These are phyloP conservation scores for Ennomos quercinarius DNA, from an alignment of 2,888 invertebrate species.

Conservation along the genomic window DNA sequence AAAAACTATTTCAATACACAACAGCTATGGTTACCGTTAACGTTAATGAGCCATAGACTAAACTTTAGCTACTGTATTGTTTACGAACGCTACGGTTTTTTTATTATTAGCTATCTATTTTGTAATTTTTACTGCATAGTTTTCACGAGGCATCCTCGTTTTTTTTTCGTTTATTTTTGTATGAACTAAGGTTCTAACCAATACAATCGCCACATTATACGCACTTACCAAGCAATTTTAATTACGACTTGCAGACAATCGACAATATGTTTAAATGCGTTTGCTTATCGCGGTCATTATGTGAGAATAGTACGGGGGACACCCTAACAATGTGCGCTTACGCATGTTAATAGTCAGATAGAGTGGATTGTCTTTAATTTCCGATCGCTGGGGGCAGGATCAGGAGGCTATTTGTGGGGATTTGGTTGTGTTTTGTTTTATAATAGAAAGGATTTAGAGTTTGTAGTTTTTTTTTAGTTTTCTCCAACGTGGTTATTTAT, in stretches of 20 bases:
- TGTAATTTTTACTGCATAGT: too few relatives aligned
- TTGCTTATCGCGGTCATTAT: constrained; percentile 29
- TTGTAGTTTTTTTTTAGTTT: too few relatives aligned
- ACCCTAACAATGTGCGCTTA: constrained; percentile 16
- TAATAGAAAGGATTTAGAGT: not conserved
- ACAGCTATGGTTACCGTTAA: too few relatives aligned
- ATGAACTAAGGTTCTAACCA: not conserved
- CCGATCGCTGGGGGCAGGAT: constrained; percentile 1
- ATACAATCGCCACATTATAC: constrained; percentile 9
- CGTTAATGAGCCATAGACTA: too few relatives aligned
- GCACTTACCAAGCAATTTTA: constrained; percentile 24
- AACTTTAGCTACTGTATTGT: too few relatives aligned
- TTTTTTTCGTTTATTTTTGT: too few relatives aligned
- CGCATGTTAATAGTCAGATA: constrained; percentile 14
- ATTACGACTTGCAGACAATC: constrained; percentile 22
- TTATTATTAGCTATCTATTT: too few relatives aligned
- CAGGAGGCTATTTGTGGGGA: not conserved
- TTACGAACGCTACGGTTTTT: too few relatives aligned
- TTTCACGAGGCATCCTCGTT: too few relatives aligned
- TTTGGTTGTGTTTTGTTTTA: not conserved
- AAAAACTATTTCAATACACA: too few relatives aligned
- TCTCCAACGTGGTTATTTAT: too few relatives aligned
- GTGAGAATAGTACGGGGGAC: constrained; percentile 14
- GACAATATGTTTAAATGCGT: constrained; percentile 28
- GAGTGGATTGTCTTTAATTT: constrained; percentile 3